These are phyloP conservation scores for Caenorhabditis auriculariae DNA, from an alignment of 2,888 invertebrate genomes.

Conservation along the genomic window DNA sequence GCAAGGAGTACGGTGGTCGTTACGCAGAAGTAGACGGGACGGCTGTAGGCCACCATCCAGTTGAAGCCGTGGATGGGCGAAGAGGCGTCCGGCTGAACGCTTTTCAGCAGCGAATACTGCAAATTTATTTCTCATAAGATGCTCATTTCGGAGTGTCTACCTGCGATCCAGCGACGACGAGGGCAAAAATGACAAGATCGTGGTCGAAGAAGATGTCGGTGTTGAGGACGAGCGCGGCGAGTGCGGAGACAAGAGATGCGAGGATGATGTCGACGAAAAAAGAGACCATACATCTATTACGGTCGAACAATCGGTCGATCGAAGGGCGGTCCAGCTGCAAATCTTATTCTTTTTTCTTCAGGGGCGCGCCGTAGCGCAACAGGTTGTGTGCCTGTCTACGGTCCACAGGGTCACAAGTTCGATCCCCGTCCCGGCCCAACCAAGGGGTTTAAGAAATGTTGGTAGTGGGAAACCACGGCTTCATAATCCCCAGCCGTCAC, in stretches of 20 bases:
- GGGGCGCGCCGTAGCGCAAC: too few species aligned
- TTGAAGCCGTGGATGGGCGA: slow-evolving; percentile 83
- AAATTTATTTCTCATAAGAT: slow-evolving; percentile 1
- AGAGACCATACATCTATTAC: slow-evolving; percentile 80
- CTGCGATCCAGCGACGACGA: slow-evolving; percentile 95
- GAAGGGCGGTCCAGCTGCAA: slow-evolving; percentile 87
- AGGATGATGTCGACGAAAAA: slow-evolving; percentile 80
- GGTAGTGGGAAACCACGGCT: too few species aligned
- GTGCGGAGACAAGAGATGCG: slow-evolving; percentile 80
- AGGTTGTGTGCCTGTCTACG: too few species aligned
- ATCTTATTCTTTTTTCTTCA: not conserved
- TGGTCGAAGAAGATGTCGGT: slow-evolving; percentile 86
- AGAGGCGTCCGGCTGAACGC: slow-evolving; percentile 97
- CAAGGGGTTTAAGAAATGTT: too few species aligned
- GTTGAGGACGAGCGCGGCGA: slow-evolving; percentile 65
- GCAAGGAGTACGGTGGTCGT: slow-evolving; percentile 70
- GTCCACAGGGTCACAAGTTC: too few species aligned
- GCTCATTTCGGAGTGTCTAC: slow-evolving; percentile 68
- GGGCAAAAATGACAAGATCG: slow-evolving; percentile 89
- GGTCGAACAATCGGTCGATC: slow-evolving; percentile 86
- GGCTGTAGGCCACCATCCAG: slow-evolving; percentile 65
- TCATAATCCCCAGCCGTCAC: too few species aligned
- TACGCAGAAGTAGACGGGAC: slow-evolving; percentile 83
- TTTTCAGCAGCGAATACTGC: slow-evolving; percentile 72
- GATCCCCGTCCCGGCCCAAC: too few species aligned